A percentile compares a stretch with the other conserved stretches of the same genome.
phyloP scores from a whole-genome alignment of 2,797 vertebrate species.

The Anguilla marmorata region DNA sequence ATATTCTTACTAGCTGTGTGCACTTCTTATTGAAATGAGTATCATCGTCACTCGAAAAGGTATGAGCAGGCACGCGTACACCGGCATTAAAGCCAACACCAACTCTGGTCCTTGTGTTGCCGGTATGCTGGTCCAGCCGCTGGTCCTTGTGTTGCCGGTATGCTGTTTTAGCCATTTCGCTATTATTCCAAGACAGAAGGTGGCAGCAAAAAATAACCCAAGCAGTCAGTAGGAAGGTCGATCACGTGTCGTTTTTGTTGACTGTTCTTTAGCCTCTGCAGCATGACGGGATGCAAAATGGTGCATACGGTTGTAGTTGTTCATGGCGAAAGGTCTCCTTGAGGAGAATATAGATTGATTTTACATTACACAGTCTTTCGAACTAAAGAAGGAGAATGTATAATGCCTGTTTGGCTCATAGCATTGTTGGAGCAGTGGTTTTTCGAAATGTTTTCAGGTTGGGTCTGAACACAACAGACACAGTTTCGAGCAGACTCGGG shows the following conservation, averaged over 20 bases:
- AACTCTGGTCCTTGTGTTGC: no score
- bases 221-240: background rate
- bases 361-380: background rate
- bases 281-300: slow-evolving; percentile 71
- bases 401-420: slow-evolving; percentile 41
- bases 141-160: background rate
- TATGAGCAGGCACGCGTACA: no score
- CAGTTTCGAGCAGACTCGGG: background rate
- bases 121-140: background rate
- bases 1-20: no score
- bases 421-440: slow-evolving; percentile 42
- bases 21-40: background rate
- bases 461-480: background rate
- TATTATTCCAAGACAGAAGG: background rate
- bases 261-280: slow-evolving; percentile 44
- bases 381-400: background rate
- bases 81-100: no score
- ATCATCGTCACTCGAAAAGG: no score
- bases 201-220: slow-evolving; percentile 4
- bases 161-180: background rate
- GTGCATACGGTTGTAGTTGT: slow-evolving; percentile 14
- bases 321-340: background rate
- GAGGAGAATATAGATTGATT: background rate
- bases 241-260: background rate
- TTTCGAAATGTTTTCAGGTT: background rate